Conservation (phyloP, 2,888 invertebrate genomes). For the Scaeva pyrastri region DNA sequence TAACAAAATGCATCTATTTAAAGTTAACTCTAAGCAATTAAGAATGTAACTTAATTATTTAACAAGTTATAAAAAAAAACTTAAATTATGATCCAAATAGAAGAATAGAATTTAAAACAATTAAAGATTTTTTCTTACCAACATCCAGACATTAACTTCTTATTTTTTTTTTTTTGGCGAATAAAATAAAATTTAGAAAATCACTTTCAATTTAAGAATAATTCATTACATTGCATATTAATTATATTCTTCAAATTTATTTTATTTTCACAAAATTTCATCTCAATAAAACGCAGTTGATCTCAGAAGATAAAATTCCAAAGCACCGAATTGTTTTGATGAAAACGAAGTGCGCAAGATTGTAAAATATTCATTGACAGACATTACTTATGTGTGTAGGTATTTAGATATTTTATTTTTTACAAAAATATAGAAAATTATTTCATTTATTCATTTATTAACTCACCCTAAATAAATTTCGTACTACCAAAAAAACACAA, state of each 20-base stretch:
- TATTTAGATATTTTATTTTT: constrained; percentile 6
- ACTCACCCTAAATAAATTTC: constrained; percentile 15
- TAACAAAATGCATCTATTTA: too few species aligned
- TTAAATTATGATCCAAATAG: too few species aligned
- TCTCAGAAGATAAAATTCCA: constrained; percentile 4
- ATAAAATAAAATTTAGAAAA: too few species aligned
- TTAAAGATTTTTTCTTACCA: too few species aligned
- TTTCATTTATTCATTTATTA: neutral
- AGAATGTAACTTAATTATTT: too few species aligned
- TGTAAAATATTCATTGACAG: constrained; percentile 48
- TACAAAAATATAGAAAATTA: constrained; percentile 3
- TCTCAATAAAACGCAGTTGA: constrained; percentile 3
- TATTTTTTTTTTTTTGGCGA: too few species aligned
- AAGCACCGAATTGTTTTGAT: constrained; percentile 13
- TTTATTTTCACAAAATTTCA: neutral
- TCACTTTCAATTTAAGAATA: neutral
- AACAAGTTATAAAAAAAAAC: too few species aligned
- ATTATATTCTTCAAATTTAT: neutral
- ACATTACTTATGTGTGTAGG: constrained; percentile 37
- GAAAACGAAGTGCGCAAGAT: constrained; percentile 60
- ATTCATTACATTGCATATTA: too few species aligned
- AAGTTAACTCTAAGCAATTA: too few species aligned
- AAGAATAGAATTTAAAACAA: too few species aligned
- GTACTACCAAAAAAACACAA: neutral
- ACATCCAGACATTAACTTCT: too few species aligned